phyloP scores from a whole-genome alignment of 2,113 vertebrate species.

The Planiliza haematocheilus region DNA sequence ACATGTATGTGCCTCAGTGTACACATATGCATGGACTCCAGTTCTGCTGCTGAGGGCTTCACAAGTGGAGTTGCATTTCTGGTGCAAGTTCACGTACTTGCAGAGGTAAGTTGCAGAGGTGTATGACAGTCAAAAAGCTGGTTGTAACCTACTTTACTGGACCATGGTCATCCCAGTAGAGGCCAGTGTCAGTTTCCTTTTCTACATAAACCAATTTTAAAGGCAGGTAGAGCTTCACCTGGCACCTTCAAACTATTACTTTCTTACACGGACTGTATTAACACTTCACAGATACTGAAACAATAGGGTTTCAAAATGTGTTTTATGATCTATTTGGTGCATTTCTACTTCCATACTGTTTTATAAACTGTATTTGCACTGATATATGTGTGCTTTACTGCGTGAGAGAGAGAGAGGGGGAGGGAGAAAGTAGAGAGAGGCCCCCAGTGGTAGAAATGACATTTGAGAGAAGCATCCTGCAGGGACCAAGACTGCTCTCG shows the following conservation, averaged over 20 bases:
- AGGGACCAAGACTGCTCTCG: slow-evolving; percentile 50
- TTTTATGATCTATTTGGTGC: background rate
- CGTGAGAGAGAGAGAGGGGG: background rate
- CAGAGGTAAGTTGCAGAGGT: too few relatives aligned
- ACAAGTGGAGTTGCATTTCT: background rate
- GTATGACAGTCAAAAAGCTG: too few relatives aligned
- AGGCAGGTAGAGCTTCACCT: background rate
- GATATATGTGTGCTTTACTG: background rate
- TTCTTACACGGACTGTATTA: background rate
- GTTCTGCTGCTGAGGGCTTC: background rate
- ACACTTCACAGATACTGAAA: slow-evolving; percentile 4
- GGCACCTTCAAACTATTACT: background rate
- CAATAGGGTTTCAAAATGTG: background rate
- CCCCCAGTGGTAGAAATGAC: slow-evolving; percentile 49
- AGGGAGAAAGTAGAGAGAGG: background rate
- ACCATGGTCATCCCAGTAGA: too few relatives aligned
- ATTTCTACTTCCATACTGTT: background rate
- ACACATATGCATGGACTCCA: background rate
- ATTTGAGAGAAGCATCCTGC: slow-evolving; percentile 61
- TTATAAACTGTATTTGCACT: background rate
- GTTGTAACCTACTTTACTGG: too few relatives aligned
- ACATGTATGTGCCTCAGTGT: background rate
- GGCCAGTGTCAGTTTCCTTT: too few relatives aligned
- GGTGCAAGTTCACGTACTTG: too few relatives aligned
- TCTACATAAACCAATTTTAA: too few relatives aligned